Evolutionary conservation across 1,140 invertebrate species (phyloP).

Genomic region (Papilio dardanus): DNA sequence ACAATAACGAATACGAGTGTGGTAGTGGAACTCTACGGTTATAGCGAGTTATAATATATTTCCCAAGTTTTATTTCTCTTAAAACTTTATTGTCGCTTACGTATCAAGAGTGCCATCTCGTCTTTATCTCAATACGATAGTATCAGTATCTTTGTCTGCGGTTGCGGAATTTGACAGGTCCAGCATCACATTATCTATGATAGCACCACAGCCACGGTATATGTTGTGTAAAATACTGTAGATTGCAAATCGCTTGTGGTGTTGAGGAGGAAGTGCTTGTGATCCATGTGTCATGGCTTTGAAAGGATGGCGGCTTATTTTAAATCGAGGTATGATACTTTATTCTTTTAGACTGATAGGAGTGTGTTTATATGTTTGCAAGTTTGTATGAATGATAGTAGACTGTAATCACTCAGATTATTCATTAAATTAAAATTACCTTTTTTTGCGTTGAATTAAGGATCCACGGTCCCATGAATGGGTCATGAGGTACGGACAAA

Average conservation of each 20-base stretch:
- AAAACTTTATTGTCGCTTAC: background rate
- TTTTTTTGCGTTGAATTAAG: too few relatives aligned
- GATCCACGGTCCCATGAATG: too few relatives aligned
- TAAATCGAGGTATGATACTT: slow-evolving; percentile 58
- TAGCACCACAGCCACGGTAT: background rate
- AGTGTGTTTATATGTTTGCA: too few relatives aligned
- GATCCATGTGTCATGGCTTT: slow-evolving; percentile 50
- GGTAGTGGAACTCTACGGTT: background rate
- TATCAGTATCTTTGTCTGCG: background rate
- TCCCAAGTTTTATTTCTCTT: background rate
- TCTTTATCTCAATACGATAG: slow-evolving; percentile 29
- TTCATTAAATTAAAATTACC: too few relatives aligned
- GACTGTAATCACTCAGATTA: too few relatives aligned
- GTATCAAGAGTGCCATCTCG: background rate
- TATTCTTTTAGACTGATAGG: background rate
- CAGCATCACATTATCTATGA: background rate
- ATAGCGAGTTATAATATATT: background rate
- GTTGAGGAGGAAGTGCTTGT: background rate
- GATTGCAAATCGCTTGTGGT: background rate
- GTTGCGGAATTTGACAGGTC: slow-evolving; percentile 19
- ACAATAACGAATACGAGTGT: too few relatives aligned
- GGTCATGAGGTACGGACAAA: too few relatives aligned
- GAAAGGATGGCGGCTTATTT: slow-evolving; percentile 58
- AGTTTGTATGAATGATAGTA: too few relatives aligned
- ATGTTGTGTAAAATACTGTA: background rate